Base-by-base conservation (phyloP, 2,797 vertebrate species). In the Mionectes olivaceus region DNA sequence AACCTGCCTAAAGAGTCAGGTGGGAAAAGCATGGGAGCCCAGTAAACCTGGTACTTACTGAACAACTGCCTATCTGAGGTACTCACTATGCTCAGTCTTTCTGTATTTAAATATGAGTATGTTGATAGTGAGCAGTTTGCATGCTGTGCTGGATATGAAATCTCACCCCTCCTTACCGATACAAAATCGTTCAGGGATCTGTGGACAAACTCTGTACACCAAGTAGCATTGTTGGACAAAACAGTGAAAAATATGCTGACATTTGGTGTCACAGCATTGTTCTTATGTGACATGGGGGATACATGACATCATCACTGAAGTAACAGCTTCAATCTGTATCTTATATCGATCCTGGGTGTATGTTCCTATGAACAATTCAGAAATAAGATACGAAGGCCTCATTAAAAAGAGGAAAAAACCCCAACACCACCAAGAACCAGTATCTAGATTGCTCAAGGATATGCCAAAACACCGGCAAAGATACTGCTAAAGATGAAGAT, bases 251-350 rank as follows among this genome's bases (percentile, higher is more conserved):
- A 85, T 37, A 28, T 1, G 1, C 30, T 89, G 78, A 75, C 19
- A 18, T 41, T 70, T 89, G 39, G 7, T 92, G 75, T 70, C 50
- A 46, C 25, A 17, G n/a, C 46, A 22, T 19, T 83, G 21, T 70
- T 82, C 27, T 75, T 4, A 1, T 33, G 37, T 68, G 68, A 46
- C 4, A 2, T 0, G 0, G 28, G 28, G 24, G 14, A 25, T 44
- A 19, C 32, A 22, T 4, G 27, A 78, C 3, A 3, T 68, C 32
- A 10, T 75, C 73, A 57, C 71, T 83, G 57, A 80, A 76, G 30
- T 55, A 64, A 60, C 41, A 84, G 37, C 35, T 67, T 93, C 77
- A 46, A 8, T 27, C 33, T 74, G 21, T 64, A 79, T 35, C 37
- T 39, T 13, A 15, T 63, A 56, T 53, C 7, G 4, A 33, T 75